phyloP scores from a whole-genome alignment of 2,113 vertebrate genomes.

The Oriolus oriolus region DNA sequence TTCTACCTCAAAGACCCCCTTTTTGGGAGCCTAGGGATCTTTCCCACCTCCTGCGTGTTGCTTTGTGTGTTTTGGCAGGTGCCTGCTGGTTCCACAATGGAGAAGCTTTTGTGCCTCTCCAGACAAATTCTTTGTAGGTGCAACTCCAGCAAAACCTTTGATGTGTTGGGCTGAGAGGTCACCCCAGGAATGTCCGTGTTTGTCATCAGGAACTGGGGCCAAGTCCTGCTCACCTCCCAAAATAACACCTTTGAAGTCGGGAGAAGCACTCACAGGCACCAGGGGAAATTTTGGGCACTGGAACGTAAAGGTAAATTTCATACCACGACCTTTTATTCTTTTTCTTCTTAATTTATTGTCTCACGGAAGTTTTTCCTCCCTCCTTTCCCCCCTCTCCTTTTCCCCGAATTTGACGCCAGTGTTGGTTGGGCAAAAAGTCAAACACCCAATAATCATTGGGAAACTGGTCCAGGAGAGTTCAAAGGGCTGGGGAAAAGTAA shows the following conservation, averaged over 20 bases:
- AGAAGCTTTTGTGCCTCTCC: not conserved
- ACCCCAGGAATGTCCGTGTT: not conserved
- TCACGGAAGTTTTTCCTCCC: not conserved
- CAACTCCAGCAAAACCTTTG: slow-evolving; percentile 28
- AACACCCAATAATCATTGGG: not conserved
- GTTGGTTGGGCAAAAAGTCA: not conserved
- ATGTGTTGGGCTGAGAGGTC: not conserved
- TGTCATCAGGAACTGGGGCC: not conserved
- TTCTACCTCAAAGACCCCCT: not conserved
- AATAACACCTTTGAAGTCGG: not conserved
- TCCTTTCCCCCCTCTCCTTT: not conserved
- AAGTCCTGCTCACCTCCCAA: not conserved
- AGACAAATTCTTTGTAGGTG: not conserved
- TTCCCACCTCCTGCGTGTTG: not conserved
- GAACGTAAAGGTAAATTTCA: not conserved
- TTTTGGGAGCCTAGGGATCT: not conserved
- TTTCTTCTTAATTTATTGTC: not conserved
- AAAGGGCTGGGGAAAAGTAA: not conserved
- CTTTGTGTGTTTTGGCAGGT: not conserved
- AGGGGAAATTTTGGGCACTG: not conserved
- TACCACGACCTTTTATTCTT: not conserved
- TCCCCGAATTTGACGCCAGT: not conserved
- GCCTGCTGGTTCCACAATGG: not conserved
- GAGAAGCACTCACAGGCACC: not conserved
- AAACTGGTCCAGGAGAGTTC: not conserved